phyloP scores from a whole-genome alignment of 1,140 invertebrate genomes.

The Zaprionus nigranus region DNA sequence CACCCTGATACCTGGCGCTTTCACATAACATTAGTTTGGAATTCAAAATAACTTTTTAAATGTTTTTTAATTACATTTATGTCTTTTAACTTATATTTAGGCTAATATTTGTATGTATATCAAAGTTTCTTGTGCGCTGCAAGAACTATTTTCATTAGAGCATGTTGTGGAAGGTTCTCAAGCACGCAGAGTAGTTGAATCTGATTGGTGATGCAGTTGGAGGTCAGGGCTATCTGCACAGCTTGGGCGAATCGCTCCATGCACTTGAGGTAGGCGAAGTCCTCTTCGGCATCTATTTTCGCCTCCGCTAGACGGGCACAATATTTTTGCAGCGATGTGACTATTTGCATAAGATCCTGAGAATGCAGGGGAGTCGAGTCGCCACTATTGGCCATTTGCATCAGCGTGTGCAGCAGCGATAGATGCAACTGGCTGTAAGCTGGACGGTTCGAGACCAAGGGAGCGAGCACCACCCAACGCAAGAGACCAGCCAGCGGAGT shows the following conservation, averaged over 20 bases:
- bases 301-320: conserved; percentile 78
- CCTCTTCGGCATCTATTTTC: conserved; percentile 53
- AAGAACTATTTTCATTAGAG: conserved; percentile 87
- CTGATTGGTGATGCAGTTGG: conserved; percentile 91
- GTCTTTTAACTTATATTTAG: neutral
- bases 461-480: conserved; percentile 89
- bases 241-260: conserved; percentile 91
- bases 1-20: neutral
- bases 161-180: conserved; percentile 86
- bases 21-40: neutral
- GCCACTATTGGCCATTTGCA: conserved; percentile 85
- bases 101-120: conserved; percentile 5
- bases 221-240: conserved; percentile 89
- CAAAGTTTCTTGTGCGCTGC: conserved; percentile 78
- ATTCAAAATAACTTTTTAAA: neutral
- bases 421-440: conserved; percentile 88
- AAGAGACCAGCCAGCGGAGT: conserved; percentile 92
- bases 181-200: conserved; percentile 86
- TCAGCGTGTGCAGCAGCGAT: conserved; percentile 87
- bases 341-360: conserved; percentile 86
- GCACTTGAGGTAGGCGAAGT: conserved; percentile 85
- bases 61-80: neutral
- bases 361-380: conserved; percentile 86
- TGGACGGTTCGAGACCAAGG: conserved; percentile 84
- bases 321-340: conserved; percentile 84